Evolutionary conservation across 2,797 vertebrate species (phyloP).

Genomic region (Nannoperca obscura): DNA sequence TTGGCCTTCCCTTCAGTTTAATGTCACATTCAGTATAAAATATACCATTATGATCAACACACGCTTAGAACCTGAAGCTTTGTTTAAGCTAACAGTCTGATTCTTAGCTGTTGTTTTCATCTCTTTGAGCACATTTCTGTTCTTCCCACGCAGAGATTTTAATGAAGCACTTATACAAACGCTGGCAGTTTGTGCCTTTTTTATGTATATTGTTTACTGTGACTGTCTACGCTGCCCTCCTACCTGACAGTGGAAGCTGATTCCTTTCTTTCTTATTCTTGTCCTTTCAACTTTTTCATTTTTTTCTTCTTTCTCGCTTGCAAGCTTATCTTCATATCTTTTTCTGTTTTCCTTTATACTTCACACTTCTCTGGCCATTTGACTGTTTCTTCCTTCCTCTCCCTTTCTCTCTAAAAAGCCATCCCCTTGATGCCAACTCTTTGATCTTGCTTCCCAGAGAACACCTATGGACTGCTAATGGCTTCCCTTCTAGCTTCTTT

Average conservation of each 20-base stretch:
- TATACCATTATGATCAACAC: constrained; percentile 26
- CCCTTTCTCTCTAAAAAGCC: constrained; percentile 25
- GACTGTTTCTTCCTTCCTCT: constrained; percentile 11
- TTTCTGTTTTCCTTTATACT: neutral
- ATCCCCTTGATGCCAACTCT: constrained; percentile 35
- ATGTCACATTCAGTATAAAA: constrained; percentile 40
- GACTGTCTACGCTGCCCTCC: constrained; percentile 8
- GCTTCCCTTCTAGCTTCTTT: constrained; percentile 32
- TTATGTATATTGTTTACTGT: constrained; percentile 36
- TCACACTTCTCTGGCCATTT: constrained; percentile 10
- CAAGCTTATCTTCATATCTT: neutral
- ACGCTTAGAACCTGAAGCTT: constrained; percentile 19
- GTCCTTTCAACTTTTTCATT: neutral
- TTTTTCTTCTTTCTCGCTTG: neutral
- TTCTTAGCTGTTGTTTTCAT: constrained; percentile 27
- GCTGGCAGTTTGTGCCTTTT: constrained; percentile 20
- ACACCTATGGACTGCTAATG: constrained; percentile 56
- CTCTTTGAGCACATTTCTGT: constrained; percentile 33
- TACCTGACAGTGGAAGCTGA: neutral
- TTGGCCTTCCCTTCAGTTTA: constrained; percentile 35
- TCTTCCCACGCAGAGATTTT: constrained; percentile 23
- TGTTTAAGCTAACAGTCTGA: constrained; percentile 47
- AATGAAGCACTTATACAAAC: constrained; percentile 30
- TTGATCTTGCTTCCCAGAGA: constrained; percentile 35
- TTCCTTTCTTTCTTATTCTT: constrained; percentile 8